Percentiles rank a stretch among this genome's conserved stretches.
phyloP scores from a whole-genome alignment of 1,140 invertebrate species.

The Caenorhabditis tropicalis region DNA sequence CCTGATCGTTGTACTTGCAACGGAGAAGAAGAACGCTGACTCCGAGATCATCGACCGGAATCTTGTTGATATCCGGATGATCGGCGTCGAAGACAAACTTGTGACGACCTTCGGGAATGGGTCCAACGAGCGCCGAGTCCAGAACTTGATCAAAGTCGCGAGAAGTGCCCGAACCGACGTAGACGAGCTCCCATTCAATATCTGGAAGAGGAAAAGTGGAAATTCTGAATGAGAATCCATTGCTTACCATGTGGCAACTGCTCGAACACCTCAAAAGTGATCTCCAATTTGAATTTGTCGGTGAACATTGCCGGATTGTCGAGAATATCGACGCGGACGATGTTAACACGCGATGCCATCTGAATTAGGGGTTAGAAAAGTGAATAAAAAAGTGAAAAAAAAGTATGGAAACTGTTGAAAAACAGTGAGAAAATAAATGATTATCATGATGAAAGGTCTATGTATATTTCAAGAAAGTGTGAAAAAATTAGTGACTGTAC shows the following conservation, averaged over 20 bases:
- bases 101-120: constrained; percentile 93
- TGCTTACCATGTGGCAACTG: constrained; percentile 59
- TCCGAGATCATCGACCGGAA: constrained; percentile 93
- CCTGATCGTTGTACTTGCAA: constrained; percentile 83
- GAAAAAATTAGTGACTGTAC: not conserved
- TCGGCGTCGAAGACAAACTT: constrained; percentile 96
- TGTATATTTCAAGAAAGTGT: too few relatives aligned
- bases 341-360: constrained; percentile 64
- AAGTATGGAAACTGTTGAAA: not conserved
- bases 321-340: constrained; percentile 60
- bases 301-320: constrained; percentile 60
- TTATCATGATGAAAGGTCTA: too few relatives aligned
- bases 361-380: constrained; percentile 32
- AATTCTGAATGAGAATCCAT: not conserved
- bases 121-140: constrained; percentile 95
- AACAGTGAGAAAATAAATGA: not conserved
- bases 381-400: not conserved
- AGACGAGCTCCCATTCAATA: constrained; percentile 99
- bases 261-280: constrained; percentile 68
- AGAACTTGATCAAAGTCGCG: constrained; percentile 87
- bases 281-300: constrained; percentile 64
- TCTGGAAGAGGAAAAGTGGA: constrained; percentile 76
- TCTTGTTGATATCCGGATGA: constrained; percentile 88
- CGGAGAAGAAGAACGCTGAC: constrained; percentile 95
- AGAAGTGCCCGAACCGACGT: constrained; percentile 95